Evolutionary conservation across 2,888 invertebrate species (phyloP).

Genomic region (Cerceris rybyensis): DNA sequence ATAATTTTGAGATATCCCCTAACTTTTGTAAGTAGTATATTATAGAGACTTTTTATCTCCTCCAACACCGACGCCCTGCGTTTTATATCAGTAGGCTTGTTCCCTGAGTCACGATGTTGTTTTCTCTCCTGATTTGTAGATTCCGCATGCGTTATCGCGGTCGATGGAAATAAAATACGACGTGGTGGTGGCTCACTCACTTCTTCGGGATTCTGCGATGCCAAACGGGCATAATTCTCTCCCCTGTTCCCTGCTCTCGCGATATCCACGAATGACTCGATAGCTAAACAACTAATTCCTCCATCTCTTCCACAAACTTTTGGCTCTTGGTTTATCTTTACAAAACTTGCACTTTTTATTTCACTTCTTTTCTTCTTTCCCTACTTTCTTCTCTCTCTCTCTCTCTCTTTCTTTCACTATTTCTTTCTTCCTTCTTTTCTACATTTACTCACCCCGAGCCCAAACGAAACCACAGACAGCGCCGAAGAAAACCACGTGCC

Average conservation of each 20-base stretch:
- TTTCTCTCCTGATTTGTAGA: conserved; percentile 81
- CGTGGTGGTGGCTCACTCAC: conserved; percentile 76
- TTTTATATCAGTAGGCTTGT: conserved; percentile 21
- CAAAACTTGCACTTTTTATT: conserved; percentile 38
- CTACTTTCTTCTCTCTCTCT: conserved; percentile 55
- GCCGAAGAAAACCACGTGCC: conserved; percentile 78
- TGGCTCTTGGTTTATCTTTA: conserved; percentile 47
- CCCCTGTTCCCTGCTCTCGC: conserved; percentile 36
- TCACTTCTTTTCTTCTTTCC: conserved; percentile 40
- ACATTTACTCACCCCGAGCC: conserved; percentile 74
- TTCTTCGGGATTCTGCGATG: conserved; percentile 48
- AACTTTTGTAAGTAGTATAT: too few species aligned
- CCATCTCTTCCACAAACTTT: conserved; percentile 5
- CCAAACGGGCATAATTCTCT: conserved; percentile 37
- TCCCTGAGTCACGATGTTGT: conserved; percentile 61
- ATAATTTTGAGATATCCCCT: too few species aligned
- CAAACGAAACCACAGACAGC: conserved; percentile 76
- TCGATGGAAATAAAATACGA: conserved; percentile 81
- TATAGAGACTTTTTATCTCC: neutral
- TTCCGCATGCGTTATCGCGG: conserved; percentile 82
- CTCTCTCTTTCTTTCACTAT: conserved; percentile 33
- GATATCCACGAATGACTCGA: conserved; percentile 41
- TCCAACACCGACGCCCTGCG: neutral
- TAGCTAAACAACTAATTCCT: conserved; percentile 51
- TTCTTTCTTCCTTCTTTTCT: conserved; percentile 56